A percentile compares a stretch with the other conserved stretches of the same genome.
Evolutionary conservation across 2,113 vertebrate genomes (phyloP).

Genomic region (Laticauda laticaudata): DNA sequence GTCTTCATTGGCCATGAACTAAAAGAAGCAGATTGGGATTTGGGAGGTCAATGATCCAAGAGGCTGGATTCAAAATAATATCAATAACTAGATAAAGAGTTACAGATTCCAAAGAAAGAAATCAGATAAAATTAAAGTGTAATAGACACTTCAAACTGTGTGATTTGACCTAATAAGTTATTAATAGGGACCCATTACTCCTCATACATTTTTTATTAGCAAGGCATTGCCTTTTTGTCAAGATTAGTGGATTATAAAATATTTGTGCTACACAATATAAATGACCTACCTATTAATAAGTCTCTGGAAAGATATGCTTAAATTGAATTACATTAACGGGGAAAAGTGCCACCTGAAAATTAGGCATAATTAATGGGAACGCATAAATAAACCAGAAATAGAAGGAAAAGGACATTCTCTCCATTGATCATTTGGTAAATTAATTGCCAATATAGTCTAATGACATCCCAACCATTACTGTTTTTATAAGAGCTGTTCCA

Average conservation of each 20-base stretch:
- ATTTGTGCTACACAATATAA: constrained; percentile 94
- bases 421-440: constrained; percentile 71
- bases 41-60: constrained; percentile 20
- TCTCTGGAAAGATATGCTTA: constrained; percentile 78
- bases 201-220: constrained; percentile 94
- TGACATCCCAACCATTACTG: constrained; percentile 68
- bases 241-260: constrained; percentile 92
- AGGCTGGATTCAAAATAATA: constrained; percentile 51
- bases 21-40: constrained; percentile 31
- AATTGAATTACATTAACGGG: constrained; percentile 82
- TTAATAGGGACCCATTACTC: constrained; percentile 96
- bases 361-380: constrained; percentile 77
- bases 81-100: constrained; percentile 61
- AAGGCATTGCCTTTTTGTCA: constrained; percentile 92
- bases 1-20: not conserved
- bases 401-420: constrained; percentile 69
- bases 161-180: constrained; percentile 90
- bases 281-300: constrained; percentile 86
- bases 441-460: constrained; percentile 63
- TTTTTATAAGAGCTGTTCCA: constrained; percentile 69
- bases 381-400: constrained; percentile 75
- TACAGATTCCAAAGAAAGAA: constrained; percentile 67
- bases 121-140: constrained; percentile 80
- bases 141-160: constrained; percentile 81
- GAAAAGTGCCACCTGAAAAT: constrained; percentile 74